These are phyloP conservation scores for Troides aeacus DNA, from an alignment of 2,888 invertebrate species.

Conservation along the genomic window DNA sequence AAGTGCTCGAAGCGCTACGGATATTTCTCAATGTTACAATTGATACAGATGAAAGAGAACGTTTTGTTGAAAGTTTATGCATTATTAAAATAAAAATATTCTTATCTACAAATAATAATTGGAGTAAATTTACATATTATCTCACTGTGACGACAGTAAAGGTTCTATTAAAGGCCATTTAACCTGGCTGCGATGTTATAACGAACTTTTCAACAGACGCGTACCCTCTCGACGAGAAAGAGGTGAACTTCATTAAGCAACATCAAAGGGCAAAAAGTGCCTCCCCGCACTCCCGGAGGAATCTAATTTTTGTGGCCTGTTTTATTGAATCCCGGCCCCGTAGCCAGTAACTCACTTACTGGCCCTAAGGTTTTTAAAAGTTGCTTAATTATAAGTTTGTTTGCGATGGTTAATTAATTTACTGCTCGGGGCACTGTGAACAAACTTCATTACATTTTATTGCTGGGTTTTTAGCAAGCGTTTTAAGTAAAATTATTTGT, in stretches of 20 bases:
- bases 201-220: conserved; percentile 13
- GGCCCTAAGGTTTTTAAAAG: conserved; percentile 57
- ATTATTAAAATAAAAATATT: conserved; percentile 2
- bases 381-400: conserved; percentile 43
- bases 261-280: conserved; percentile 62
- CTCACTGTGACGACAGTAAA: not conserved
- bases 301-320: conserved; percentile 69
- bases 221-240: conserved; percentile 38
- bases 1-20: conserved; percentile 3
- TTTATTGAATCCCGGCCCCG: conserved; percentile 48
- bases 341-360: conserved; percentile 48
- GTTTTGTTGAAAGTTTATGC: not conserved
- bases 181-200: not conserved
- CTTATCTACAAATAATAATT: not conserved
- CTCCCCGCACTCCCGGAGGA: conserved; percentile 44
- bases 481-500: too few species aligned
- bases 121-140: not conserved
- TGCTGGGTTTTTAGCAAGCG: not conserved
- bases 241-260: conserved; percentile 56
- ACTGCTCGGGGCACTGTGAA: conserved; percentile 14
- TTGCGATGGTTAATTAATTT: conserved; percentile 47
- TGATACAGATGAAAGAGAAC: not conserved
- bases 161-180: not conserved
- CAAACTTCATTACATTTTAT: conserved; percentile 13
- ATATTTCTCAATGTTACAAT: not conserved